Evolutionary conservation across 53 echinoderm and acorn worm species (phyloP), one percentile per base, ranked within the genome.

Genomic region (Echinarachnius parma): DNA sequence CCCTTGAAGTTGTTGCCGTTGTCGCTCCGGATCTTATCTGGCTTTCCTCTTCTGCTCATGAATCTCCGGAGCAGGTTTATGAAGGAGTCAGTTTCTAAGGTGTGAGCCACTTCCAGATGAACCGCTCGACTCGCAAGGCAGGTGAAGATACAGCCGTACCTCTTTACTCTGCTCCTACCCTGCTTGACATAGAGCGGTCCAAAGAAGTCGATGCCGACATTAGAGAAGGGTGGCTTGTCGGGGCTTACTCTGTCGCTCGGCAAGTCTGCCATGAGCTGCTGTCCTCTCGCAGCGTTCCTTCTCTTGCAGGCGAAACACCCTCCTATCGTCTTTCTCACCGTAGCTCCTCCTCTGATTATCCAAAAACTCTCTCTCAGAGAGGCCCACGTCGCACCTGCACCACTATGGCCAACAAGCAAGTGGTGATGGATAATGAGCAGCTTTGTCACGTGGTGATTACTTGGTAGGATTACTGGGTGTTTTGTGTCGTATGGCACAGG

Each of bases 401-500:
- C 83, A 34, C 35, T 63, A 50, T 82, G 82, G 4, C 82, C 82
- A 30, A 82, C 76, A 31, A 47, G 48, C 65, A 53, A 21, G 44
- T 82, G 83, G 36, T 56, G 14, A 39, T 83, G 66, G 5, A 31
- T 27, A 15, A 77, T 53, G 9, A 82, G 30, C 16, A 82, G 21
- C 25, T 32, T 19, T 18, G 77, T 82, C 15, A 82, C 77, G 18
- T 4, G 48, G 28, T 82, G 77, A n/a, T 78, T 29, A 46, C 53
- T 76, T 3, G 60, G 78, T 1, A 78, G 78, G 31, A 83, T 83
- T 0, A 83, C 33, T 9, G 83, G 78, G 28, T 83, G 83, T 28
- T 32, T 58, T 30, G n/a, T 28, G 14, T 83, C 83, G 28, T 76
- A 15, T 15, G 22, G 28, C 13, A 83, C 20, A 16, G 66, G 77